Base-by-base conservation (phyloP, 2,797 vertebrate genomes). In the Rhinophrynus dorsalis region DNA sequence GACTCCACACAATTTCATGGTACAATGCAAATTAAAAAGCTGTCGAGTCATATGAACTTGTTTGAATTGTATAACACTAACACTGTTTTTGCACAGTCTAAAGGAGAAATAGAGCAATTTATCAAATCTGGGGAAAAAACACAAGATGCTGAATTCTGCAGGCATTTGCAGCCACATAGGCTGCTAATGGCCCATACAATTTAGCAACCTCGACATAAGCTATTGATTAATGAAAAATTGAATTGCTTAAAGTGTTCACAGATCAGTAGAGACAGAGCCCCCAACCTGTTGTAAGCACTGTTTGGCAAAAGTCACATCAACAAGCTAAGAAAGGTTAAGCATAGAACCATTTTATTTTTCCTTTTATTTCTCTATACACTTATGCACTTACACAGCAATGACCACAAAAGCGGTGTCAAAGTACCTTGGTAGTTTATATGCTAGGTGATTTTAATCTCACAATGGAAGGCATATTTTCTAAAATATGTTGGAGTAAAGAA, bases 141-240 rank as follows among this genome's bases (percentile, higher is more conserved):
- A 79, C 80, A 80, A 80, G 76, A 76, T 66, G 60, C 76, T 76
- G 75, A 77, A 76, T 83, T 81, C 79, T 83, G 40, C 17, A 81
- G 75, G 79, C 77, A 78, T 85, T 83, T 85, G 78, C 78, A 75
- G 76, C 45, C 12, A 83, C 81, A 80, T 76, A 82, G 82, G 70
- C 75, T 78, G 78, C 76, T 86, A 87, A 87, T 86, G 84, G 85
- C 54, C 83, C 83, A 81, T 86, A 84, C 84, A 85, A 86, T 86
- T 82, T 83, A 84, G 82, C 81, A 84, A 85, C 82, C 86, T 83
- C 78, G 79, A 82, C 79, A 81, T 81, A 81, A 87, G 81, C 83
- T 83, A 78, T 76, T 82, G 75, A 77, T 87, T 86, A 86, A 86
- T 85, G 85, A 86, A 86, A 86, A 84, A 84, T 83, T 69, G 8